These are phyloP conservation scores for Schlechtendalia chinensis DNA, from an alignment of 1,140 invertebrate species.

Conservation along the genomic window DNA sequence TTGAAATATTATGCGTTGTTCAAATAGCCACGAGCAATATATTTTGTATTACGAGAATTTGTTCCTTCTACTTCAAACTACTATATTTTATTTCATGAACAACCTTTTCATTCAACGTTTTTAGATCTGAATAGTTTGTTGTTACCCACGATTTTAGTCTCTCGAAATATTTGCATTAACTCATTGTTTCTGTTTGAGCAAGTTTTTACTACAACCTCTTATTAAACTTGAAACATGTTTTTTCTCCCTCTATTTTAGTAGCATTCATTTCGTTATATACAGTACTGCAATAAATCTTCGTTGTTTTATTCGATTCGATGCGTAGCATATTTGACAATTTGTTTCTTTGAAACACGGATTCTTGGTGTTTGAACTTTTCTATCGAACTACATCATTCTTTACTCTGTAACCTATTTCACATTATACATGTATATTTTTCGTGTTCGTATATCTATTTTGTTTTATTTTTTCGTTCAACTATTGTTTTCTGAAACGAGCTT, in stretches of 20 bases:
- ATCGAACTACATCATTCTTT: slow-evolving; percentile 6
- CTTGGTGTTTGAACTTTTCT: slow-evolving; percentile 26
- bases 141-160: no score
- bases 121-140: not conserved
- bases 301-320: slow-evolving; percentile 27
- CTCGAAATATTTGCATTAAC: not conserved
- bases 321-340: slow-evolving; percentile 23
- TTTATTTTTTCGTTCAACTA: not conserved
- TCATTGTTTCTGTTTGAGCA: not conserved
- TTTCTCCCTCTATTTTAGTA: not conserved
- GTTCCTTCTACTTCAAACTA: no score
- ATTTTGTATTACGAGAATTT: no score
- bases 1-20: no score
- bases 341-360: slow-evolving; percentile 13
- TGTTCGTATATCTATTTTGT: not conserved
- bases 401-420: not conserved
- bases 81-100: no score
- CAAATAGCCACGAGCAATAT: no score
- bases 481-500: not conserved
- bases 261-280: not conserved
- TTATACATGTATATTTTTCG: slow-evolving; percentile 16
- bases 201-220: not conserved
- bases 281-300: not conserved
- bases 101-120: not conserved
- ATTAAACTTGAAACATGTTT: not conserved